Evolutionary conservation across 2,888 invertebrate species (phyloP).

Genomic region (Ophraella communa): DNA sequence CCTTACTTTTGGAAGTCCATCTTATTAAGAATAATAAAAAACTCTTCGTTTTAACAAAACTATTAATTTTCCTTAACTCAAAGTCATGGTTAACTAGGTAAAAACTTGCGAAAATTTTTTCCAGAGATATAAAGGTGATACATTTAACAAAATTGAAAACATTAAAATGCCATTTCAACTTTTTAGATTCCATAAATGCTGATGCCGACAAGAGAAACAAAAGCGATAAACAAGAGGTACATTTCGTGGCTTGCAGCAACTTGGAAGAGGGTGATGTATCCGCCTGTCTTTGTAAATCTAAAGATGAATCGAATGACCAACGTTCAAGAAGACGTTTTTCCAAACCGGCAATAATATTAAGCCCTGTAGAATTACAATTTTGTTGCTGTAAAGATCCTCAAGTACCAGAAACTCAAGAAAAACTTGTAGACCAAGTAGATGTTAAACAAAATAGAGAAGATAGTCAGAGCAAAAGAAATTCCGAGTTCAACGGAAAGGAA

Average conservation of each 20-base stretch:
- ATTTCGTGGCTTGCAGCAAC: background rate
- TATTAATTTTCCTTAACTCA: no score
- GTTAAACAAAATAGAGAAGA: background rate
- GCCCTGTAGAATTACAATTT: background rate
- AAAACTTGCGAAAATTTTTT: no score
- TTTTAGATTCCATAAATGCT: background rate
- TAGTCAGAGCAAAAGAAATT: background rate
- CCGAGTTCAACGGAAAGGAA: background rate
- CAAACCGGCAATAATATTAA: background rate
- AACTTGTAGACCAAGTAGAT: background rate
- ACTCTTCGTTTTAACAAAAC: no score
- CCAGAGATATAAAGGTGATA: no score
- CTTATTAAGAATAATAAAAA: no score
- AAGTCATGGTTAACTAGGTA: no score
- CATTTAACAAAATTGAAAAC: background rate
- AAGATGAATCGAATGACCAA: background rate
- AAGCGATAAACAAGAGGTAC: background rate
- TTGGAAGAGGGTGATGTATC: background rate
- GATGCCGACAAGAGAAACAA: background rate
- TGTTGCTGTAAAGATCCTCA: background rate
- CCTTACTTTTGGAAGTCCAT: no score
- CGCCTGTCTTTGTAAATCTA: background rate
- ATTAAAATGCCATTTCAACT: background rate
- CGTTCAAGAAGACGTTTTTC: background rate
- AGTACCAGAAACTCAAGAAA: background rate